Conservation (phyloP, 2,113 vertebrate genomes). For the Marmota flaviventris region DNA sequence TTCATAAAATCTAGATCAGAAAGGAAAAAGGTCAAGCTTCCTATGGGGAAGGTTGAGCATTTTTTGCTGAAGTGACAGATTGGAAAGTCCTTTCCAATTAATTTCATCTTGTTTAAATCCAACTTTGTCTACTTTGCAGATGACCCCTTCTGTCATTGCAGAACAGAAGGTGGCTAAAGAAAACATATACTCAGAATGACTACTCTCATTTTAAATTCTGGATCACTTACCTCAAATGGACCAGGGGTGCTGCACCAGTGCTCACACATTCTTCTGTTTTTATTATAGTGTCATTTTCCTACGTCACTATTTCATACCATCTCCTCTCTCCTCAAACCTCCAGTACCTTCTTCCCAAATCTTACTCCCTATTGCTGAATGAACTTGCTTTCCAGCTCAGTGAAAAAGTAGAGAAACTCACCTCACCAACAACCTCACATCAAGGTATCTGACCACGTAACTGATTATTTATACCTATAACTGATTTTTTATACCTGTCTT, state of each 20-base stretch:
- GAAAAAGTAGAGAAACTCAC: not conserved
- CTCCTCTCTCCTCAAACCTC: not conserved
- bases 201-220: not conserved
- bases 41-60: conserved; percentile 1
- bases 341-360: not conserved
- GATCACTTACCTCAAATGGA: not conserved
- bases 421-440: not conserved
- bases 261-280: not conserved
- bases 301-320: not conserved
- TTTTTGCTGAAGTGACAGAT: not conserved
- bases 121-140: not conserved
- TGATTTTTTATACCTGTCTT: not conserved
- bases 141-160: not conserved
- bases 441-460: no score
- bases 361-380: not conserved
- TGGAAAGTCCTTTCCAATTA: not conserved
- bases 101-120: not conserved
- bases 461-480: not conserved
- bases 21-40: conserved; percentile 30
- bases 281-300: not conserved
- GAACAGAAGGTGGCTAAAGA: not conserved
- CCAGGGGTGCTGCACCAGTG: no score
- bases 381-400: not conserved
- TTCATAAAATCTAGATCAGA: conserved; percentile 18
- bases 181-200: not conserved